Evolutionary conservation across 2,888 invertebrate genomes (phyloP).

Genomic region (Drosophila monieri): DNA sequence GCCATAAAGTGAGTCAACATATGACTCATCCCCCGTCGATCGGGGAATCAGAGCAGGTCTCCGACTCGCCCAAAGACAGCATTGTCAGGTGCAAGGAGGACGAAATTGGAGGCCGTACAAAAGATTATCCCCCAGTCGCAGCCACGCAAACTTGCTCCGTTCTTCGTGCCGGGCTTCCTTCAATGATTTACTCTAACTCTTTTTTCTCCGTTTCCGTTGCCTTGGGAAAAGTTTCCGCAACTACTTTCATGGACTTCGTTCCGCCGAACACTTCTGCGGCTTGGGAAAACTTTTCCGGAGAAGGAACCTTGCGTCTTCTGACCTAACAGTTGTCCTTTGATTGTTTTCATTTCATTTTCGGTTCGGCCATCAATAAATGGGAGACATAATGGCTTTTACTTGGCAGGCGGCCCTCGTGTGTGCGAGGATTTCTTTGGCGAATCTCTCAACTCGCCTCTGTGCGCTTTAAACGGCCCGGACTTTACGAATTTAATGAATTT

Average conservation of each 20-base stretch:
- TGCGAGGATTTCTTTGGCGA: not conserved
- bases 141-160: constrained; percentile 11
- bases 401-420: constrained; percentile 4
- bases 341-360: constrained; percentile 73
- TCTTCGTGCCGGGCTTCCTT: constrained; percentile 38
- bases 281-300: constrained; percentile 43
- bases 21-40: not conserved
- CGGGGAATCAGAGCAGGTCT: constrained; percentile 7
- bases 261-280: constrained; percentile 9
- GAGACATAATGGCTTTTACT: constrained; percentile 34
- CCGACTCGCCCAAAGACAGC: constrained; percentile 11
- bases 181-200: constrained; percentile 40
- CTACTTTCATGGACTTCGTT: constrained; percentile 45
- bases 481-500: constrained; percentile 71
- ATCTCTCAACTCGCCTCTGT: not conserved
- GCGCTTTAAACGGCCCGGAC: constrained; percentile 9
- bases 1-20: constrained; percentile 24
- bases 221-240: constrained; percentile 44
- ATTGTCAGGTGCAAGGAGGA: constrained; percentile 29
- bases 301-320: constrained; percentile 26
- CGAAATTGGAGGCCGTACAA: constrained; percentile 17
- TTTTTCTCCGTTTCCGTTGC: constrained; percentile 29
- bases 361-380: constrained; percentile 69
- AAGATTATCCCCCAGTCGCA: constrained; percentile 29
- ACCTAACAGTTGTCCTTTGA: constrained; percentile 73